Conservation (phyloP, 2,888 invertebrate species). For the Acrocyrtus sp. region DNA sequence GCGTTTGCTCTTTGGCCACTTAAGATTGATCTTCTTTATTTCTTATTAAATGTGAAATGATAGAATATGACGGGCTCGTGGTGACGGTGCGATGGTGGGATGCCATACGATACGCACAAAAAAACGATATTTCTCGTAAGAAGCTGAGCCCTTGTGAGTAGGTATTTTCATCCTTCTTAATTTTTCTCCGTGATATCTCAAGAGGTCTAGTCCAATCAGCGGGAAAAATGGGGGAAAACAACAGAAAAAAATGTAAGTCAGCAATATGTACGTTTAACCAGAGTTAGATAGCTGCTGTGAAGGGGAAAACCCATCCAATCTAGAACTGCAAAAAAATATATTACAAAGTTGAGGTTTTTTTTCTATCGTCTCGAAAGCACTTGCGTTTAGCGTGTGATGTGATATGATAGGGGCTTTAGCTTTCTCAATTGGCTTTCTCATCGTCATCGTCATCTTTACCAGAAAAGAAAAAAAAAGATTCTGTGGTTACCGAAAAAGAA, state of each 20-base stretch:
- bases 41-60: constrained; percentile 44
- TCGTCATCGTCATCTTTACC: constrained; percentile 10
- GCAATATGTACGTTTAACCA: constrained; percentile 30
- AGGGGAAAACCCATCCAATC: no score
- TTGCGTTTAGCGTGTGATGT: constrained; percentile 4
- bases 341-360: no score
- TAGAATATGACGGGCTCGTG: no score
- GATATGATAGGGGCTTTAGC: constrained; percentile 37
- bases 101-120: no score
- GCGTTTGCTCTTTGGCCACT: constrained; percentile 4
- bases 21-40: constrained; percentile 39
- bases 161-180: constrained; percentile 1
- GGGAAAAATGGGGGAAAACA: constrained; percentile 38
- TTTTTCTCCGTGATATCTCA: constrained; percentile 39
- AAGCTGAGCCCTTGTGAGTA: not conserved
- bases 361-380: no score
- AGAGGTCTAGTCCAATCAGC: constrained; percentile 49
- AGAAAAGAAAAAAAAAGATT: no score
- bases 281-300: no score
- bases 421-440: constrained; percentile 26
- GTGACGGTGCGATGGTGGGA: no score
- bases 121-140: no score
- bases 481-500: no score
- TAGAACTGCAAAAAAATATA: no score
- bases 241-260: not conserved